Conservation (phyloP, 2,888 invertebrate species). For the Drosophila peninsularis region DNA sequence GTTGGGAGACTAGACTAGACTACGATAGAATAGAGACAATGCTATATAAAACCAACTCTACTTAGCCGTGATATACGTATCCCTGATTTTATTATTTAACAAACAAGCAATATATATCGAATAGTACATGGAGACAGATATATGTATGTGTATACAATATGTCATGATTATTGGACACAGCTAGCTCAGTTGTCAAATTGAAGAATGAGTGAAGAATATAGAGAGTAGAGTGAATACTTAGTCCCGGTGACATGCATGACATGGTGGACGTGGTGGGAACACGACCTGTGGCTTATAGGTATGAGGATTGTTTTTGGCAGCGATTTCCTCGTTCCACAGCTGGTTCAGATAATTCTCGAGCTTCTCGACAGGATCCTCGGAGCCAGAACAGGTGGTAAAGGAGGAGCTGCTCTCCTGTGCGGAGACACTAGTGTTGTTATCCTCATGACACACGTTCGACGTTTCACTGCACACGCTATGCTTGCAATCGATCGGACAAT, state of each 20-base stretch:
- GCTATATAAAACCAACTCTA: too few relatives aligned
- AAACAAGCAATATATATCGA: neutral
- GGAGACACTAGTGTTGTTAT: neutral
- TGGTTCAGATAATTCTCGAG: constrained; percentile 64
- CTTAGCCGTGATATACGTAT: too few relatives aligned
- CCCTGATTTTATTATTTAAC: neutral
- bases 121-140: neutral
- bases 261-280: constrained; percentile 16
- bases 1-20: too few relatives aligned
- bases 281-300: constrained; percentile 16
- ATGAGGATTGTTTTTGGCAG: constrained; percentile 44
- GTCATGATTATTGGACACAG: neutral
- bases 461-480: constrained; percentile 37
- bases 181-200: neutral
- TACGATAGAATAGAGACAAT: too few relatives aligned
- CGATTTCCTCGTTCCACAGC: constrained; percentile 66
- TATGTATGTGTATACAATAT: neutral
- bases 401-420: constrained; percentile 7
- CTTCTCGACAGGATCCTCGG: constrained; percentile 51
- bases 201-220: neutral
- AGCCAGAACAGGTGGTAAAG: constrained; percentile 42
- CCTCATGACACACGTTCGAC: constrained; percentile 53
- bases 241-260: constrained; percentile 35
- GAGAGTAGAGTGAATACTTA: neutral
- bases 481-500: constrained; percentile 79